Evolutionary conservation across 2,888 invertebrate species (phyloP).

Genomic region (Fabriciana adippe): DNA sequence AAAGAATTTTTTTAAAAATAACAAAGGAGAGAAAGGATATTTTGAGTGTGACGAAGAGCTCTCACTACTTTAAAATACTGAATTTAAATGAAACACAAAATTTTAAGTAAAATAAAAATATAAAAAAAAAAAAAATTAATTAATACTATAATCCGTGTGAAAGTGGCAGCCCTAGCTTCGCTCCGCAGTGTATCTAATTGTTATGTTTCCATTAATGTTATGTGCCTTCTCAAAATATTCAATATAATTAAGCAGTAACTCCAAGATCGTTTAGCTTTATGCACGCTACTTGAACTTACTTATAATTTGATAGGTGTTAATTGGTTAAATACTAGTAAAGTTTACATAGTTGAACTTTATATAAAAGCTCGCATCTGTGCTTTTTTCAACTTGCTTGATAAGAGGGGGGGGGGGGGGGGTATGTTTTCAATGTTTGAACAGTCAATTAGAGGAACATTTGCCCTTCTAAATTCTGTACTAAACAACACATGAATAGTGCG

Average conservation of each 20-base stretch:
- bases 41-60: too few species aligned
- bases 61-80: too few species aligned
- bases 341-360: background rate
- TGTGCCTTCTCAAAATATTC: conserved; percentile 31
- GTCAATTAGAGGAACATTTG: background rate
- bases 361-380: too few species aligned
- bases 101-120: too few species aligned
- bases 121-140: background rate
- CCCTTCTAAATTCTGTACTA: background rate
- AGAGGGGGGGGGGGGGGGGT: too few species aligned
- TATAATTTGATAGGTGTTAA: conserved; percentile 5
- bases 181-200: conserved; percentile 32
- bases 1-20: too few species aligned
- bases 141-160: background rate
- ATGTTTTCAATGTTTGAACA: too few species aligned
- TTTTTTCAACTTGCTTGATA: too few species aligned
- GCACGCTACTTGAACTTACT: conserved; percentile 8
- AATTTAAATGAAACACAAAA: too few species aligned
- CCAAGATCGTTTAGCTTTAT: conserved; percentile 14
- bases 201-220: conserved; percentile 38
- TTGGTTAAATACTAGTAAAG: background rate
- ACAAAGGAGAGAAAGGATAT: too few species aligned
- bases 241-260: conserved; percentile 16
- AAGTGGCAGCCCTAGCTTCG: conserved; percentile 9
- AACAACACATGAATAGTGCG: conserved; percentile 5